A percentile compares a stretch with the other conserved stretches of the same genome.
Conservation (phyloP, 2,888 invertebrate genomes). For the Helicoverpa assulta region DNA sequence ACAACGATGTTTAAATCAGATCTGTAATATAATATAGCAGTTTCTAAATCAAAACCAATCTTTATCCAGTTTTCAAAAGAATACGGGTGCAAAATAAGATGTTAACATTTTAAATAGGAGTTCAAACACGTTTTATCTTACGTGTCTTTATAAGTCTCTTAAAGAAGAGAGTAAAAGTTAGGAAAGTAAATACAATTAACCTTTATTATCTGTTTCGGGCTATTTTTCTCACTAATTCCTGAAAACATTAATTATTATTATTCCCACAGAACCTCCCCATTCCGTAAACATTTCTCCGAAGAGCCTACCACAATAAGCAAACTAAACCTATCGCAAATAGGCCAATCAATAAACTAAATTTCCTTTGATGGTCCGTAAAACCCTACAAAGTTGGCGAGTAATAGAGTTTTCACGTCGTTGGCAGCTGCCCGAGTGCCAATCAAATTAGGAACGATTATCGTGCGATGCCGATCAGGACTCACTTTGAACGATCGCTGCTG, state of each 20-base stretch:
- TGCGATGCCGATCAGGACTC: constrained; percentile 72
- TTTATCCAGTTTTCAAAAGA: too few relatives aligned
- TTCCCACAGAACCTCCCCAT: neutral
- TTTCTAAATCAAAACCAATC: too few relatives aligned
- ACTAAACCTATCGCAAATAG: constrained; percentile 62
- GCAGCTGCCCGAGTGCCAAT: constrained; percentile 85
- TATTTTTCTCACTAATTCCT: too few relatives aligned
- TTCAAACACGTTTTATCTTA: too few relatives aligned
- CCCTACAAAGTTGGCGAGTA: constrained; percentile 75
- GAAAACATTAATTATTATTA: neutral
- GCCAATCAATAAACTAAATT: constrained; percentile 75
- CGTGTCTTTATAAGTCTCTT: too few relatives aligned
- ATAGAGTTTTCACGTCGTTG: constrained; percentile 83
- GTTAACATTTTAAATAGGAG: too few relatives aligned
- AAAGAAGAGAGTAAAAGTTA: too few relatives aligned
- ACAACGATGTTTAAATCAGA: too few relatives aligned
- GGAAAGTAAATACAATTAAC: too few relatives aligned
- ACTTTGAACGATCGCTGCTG: constrained; percentile 73
- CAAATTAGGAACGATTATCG: constrained; percentile 87
- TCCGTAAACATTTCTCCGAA: constrained; percentile 7
- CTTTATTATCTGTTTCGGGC: too few relatives aligned
- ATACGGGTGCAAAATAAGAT: too few relatives aligned
- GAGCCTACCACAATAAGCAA: constrained; percentile 40
- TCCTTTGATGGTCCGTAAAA: constrained; percentile 76
- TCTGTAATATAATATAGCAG: too few relatives aligned